These are phyloP conservation scores for Melanostoma mellinum DNA, from an alignment of 2,888 invertebrate species.

Conservation along the genomic window DNA sequence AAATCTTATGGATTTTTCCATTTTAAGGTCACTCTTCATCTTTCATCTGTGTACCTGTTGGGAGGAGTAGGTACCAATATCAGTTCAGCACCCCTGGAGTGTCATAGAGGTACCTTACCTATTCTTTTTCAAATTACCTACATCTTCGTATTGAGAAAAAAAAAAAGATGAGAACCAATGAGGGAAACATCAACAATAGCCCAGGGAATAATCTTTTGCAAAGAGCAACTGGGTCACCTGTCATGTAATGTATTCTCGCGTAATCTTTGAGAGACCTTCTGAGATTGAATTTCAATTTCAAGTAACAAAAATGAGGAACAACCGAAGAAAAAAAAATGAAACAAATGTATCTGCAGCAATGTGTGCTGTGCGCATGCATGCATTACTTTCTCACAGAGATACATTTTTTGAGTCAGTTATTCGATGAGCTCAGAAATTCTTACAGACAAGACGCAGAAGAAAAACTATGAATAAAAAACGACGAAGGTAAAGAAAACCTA, in stretches of 20 bases:
- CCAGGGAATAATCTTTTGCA: constrained; percentile 55
- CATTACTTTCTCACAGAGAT: constrained; percentile 72
- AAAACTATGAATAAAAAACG: constrained; percentile 15
- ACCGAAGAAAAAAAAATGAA: not conserved
- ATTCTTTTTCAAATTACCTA: constrained; percentile 54
- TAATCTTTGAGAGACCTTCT: constrained; percentile 67
- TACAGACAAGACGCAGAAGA: constrained; percentile 39
- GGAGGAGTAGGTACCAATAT: constrained; percentile 20
- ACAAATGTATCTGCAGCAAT: constrained; percentile 22
- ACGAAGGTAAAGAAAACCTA: constrained; percentile 36
- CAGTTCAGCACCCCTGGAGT: constrained; percentile 51
- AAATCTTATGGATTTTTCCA: constrained; percentile 26
- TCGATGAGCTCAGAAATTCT: constrained; percentile 65
- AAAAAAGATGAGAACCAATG: constrained; percentile 6
- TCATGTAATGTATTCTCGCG: constrained; percentile 69
- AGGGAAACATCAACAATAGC: constrained; percentile 56
- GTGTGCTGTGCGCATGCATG: constrained; percentile 60
- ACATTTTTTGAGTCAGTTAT: constrained; percentile 57
- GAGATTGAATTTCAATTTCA: constrained; percentile 67
- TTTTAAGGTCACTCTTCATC: constrained; percentile 2
- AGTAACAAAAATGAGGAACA: constrained; percentile 18
- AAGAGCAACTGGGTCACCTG: constrained; percentile 69
- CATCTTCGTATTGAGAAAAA: constrained; percentile 9
- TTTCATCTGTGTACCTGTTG: constrained; percentile 49
- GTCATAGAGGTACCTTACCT: constrained; percentile 2